These are phyloP conservation scores for Sycophila sp. DNA, from an alignment of 1,140 invertebrate species.

Conservation along the genomic window DNA sequence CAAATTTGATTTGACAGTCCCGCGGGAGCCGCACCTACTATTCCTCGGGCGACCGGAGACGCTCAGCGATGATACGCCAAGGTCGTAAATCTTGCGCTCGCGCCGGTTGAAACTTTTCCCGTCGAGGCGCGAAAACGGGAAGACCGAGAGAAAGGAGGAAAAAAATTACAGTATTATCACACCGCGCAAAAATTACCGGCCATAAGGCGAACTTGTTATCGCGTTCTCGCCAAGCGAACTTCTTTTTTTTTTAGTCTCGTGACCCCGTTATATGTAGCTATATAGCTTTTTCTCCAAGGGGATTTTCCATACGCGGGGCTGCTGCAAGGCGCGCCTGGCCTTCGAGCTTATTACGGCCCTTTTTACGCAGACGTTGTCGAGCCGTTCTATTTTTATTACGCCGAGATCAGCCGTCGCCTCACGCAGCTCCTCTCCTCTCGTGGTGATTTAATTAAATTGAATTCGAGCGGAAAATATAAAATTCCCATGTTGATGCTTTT, in stretches of 20 bases:
- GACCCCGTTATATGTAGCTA: neutral
- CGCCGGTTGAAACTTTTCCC: neutral
- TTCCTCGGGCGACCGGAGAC: neutral
- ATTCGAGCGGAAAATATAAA: no score
- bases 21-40: neutral
- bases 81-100: neutral
- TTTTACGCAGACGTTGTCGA: no score
- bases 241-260: neutral
- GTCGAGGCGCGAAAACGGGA: neutral
- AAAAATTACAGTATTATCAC: neutral
- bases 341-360: no score
- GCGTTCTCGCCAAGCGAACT: neutral
- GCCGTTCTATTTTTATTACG: no score
- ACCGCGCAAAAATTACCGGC: neutral
- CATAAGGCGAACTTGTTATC: conserved; percentile 9
- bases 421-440: no score
- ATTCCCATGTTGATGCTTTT: no score
- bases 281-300: neutral
- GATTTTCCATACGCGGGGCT: neutral
- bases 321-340: no score
- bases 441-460: no score
- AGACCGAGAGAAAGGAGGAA: neutral
- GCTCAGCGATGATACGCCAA: neutral
- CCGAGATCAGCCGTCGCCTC: no score
- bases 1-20: conserved; percentile 12